Evolutionary conservation across 2,888 invertebrate species (phyloP).

Genomic region (Ecliptopera silaceata): DNA sequence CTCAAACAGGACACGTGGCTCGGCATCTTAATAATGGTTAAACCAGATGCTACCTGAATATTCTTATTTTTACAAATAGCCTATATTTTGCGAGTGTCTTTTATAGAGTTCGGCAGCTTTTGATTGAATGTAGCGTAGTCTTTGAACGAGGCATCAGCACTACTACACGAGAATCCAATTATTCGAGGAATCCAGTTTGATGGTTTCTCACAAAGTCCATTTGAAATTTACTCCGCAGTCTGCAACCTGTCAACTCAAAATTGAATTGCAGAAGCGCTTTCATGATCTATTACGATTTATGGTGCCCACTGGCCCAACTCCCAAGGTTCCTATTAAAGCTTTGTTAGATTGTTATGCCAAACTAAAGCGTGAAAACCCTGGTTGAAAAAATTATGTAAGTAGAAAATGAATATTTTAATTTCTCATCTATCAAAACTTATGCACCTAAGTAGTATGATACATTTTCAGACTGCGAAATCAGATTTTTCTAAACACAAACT

Average conservation of each 20-base stretch:
- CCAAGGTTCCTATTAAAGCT: constrained; percentile 1
- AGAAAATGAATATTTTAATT: too few species aligned
- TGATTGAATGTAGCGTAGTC: constrained; percentile 8
- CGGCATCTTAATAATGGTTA: too few species aligned
- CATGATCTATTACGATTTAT: constrained; percentile 13
- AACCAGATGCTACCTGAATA: too few species aligned
- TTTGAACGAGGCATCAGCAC: constrained; percentile 19
- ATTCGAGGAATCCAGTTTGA: constrained; percentile 22
- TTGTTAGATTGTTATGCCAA: background rate
- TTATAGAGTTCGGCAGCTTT: background rate
- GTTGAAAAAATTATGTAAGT: too few species aligned
- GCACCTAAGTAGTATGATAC: too few species aligned
- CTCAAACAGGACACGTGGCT: too few species aligned
- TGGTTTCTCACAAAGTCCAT: constrained; percentile 20
- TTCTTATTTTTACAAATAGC: too few species aligned
- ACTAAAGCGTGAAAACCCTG: too few species aligned
- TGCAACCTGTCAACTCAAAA: constrained; percentile 16
- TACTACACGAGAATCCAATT: constrained; percentile 19
- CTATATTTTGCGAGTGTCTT: too few species aligned
- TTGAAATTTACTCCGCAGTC: constrained; percentile 15
- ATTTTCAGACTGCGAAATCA: too few species aligned
- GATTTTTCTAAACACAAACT: too few species aligned
- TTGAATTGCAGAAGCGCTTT: constrained; percentile 14
- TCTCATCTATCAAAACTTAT: too few species aligned
- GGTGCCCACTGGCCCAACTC: constrained; percentile 2